Evolutionary conservation across 2,888 invertebrate genomes (phyloP).

Genomic region (Andricus quercusramuli): DNA sequence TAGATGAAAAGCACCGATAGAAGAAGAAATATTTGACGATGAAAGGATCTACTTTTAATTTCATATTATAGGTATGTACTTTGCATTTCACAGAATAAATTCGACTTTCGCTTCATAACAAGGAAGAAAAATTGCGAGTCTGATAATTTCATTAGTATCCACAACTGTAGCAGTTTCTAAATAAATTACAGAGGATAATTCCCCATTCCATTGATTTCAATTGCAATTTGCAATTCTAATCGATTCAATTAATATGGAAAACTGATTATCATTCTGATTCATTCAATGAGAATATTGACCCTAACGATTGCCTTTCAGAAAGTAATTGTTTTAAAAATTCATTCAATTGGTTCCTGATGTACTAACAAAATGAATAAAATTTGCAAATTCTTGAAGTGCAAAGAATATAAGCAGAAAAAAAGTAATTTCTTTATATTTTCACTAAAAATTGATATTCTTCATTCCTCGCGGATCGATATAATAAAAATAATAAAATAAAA

Average conservation of each 20-base stretch:
- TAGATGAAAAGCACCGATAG: no score
- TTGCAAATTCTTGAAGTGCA: no score
- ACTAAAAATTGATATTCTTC: no score
- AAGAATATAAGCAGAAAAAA: no score
- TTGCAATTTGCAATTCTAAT: background rate
- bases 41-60: no score
- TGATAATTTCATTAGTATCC: constrained; percentile 2
- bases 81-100: background rate
- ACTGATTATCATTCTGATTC: background rate
- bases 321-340: background rate
- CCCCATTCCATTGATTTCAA: background rate
- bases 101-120: constrained; percentile 3
- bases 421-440: no score
- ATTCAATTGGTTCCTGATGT: no score
- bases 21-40: no score
- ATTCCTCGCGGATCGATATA: no score
- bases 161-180: constrained; percentile 4
- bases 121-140: background rate
- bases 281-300: background rate
- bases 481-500: no score
- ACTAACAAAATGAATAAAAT: no score
- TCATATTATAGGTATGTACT: no score
- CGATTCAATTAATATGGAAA: background rate
- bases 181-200: background rate
- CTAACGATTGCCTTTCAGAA: background rate